Base-by-base conservation (phyloP, 2,113 vertebrate species). In the Herpailurus yagouaroundi region DNA sequence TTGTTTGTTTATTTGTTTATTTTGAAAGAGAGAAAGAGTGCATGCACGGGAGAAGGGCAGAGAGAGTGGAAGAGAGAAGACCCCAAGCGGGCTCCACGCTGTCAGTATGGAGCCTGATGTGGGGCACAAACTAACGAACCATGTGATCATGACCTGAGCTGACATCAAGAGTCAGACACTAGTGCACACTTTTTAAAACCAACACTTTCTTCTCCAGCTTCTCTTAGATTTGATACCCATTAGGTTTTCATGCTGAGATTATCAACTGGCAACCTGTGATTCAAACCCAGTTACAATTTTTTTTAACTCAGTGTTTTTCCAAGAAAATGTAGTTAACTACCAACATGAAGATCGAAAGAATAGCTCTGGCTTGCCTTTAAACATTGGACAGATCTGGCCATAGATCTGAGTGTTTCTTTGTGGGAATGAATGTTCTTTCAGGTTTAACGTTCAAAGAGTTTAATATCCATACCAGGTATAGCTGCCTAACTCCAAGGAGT, bases 321-420 rank as follows among this genome's bases (percentile, higher is more conserved):
- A 52, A 87, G 76, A 93, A 87, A 76, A 79, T 60, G 38, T 96
- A 91, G 71, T 74, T 86, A 45, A 4, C 90, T 92, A 23, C 41
- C 33, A 52, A 33, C 57, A 74, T 57, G 83, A 86, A 96, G 89
- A 83, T 55, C 69, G 69, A 27, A 29, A 85, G 5, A 93, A 11
- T 69, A 91, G 85, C 16, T 85, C 29, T 66, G n/a, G 14, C 14
- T 96, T 93, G 63, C n/a, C n/a, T 95, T 91, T 84, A 95, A 93
- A 85, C 68, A 31, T 80, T 27, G 38, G 76, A 68, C 29, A 27
- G 25, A 66, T 66, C 8, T 87, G 48, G 41, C 33, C 52, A 66
- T 25, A 66, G 27, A 45, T 81, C 60, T 84, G 57, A 90, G 23
- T 64, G 16, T 81, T 74, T 81, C 41, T 89, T 88, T 91, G 83